Percentiles rank a stretch among this genome's conserved stretches.
These are phyloP conservation scores for Drosophila saltans DNA, from an alignment of 1,140 invertebrate genomes.

Conservation along the genomic window DNA sequence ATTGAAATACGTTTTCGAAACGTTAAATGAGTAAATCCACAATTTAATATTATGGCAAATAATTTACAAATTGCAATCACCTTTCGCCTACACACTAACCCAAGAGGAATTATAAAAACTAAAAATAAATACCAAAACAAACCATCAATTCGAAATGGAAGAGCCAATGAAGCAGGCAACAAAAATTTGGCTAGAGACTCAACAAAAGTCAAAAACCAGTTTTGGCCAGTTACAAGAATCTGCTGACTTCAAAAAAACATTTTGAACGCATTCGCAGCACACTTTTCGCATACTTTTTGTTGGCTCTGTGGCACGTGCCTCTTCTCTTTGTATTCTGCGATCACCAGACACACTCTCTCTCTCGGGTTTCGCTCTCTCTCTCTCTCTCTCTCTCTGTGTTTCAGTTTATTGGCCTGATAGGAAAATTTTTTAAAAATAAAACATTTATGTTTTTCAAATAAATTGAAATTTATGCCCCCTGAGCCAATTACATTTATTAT, in stretches of 20 bases:
- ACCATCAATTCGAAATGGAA: slow-evolving; percentile 19
- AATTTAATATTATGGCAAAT: slow-evolving; percentile 3
- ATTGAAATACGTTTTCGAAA: slow-evolving; percentile 5
- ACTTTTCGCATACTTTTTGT: slow-evolving; percentile 67
- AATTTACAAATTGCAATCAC: slow-evolving; percentile 41
- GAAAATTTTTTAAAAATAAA: slow-evolving; percentile 53
- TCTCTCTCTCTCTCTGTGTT: slow-evolving; percentile 20
- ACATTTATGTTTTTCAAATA: slow-evolving; percentile 23
- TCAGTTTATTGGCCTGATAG: slow-evolving; percentile 27
- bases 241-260: slow-evolving; percentile 25
- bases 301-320: slow-evolving; percentile 26
- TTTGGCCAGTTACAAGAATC: slow-evolving; percentile 62
- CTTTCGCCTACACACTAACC: slow-evolving; percentile 12
- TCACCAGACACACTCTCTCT: neutral
- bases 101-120: slow-evolving; percentile 8
- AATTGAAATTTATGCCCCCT: slow-evolving; percentile 13
- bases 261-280: slow-evolving; percentile 47
- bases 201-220: slow-evolving; percentile 55
- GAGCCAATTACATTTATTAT: slow-evolving; percentile 38
- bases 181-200: neutral
- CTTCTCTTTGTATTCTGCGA: slow-evolving; percentile 1
- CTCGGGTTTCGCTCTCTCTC: slow-evolving; percentile 7
- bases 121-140: slow-evolving; percentile 48
- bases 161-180: slow-evolving; percentile 30
- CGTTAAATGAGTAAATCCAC: slow-evolving; percentile 26